Base-by-base conservation (phyloP, 2,888 invertebrate species). In the Hartigia nigra region DNA sequence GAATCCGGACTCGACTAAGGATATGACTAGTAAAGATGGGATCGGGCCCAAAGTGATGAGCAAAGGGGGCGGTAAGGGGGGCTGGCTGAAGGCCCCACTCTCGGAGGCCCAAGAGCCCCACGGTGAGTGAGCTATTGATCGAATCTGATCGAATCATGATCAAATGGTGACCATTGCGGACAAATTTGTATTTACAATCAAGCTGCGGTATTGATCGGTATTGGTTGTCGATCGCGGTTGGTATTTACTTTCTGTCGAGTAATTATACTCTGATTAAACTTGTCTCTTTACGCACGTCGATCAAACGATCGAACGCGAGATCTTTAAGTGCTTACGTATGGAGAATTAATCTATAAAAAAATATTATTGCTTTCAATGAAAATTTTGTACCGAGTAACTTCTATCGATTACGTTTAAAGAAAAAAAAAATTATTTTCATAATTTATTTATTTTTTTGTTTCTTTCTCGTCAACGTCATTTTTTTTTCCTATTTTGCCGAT, bases 21-120 rank as follows among this genome's bases (percentile, higher is more conserved):
- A 91, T 88, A 90, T 91, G 89, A 90, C 90, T 89, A 91, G 87
- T 90, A 91, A 91, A 91, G 91, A 90, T 87, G 91, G 90, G 87
- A 90, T 89, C 83, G 90, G 90, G 83, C 88, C 90, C 82, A 91
- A 91, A 90, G 88, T 90, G 87, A 91, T 91, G 88, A 88, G 81
- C 90, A 91, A 91, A 90, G 90, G 89, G 88, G 89, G 90, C 88
- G 90, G 90, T 86, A 91, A 91, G 86, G 91, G 91, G 86, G 90
- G 90, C 87, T 91, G 91, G 91, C 88, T 91, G 86, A 91, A 91
- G 87, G 89, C 90, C 87, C 91, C 91, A 82, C 87, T 91, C 79
- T 89, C 90, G 82, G 91, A 91, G 89, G 90, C 91, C 86, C 91
- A 90, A 86, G 91, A 91, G 91, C 91, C 91, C 86, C 90, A 91